phyloP scores from a whole-genome alignment of 2,888 invertebrate genomes.

The Pinctada fucata region DNA sequence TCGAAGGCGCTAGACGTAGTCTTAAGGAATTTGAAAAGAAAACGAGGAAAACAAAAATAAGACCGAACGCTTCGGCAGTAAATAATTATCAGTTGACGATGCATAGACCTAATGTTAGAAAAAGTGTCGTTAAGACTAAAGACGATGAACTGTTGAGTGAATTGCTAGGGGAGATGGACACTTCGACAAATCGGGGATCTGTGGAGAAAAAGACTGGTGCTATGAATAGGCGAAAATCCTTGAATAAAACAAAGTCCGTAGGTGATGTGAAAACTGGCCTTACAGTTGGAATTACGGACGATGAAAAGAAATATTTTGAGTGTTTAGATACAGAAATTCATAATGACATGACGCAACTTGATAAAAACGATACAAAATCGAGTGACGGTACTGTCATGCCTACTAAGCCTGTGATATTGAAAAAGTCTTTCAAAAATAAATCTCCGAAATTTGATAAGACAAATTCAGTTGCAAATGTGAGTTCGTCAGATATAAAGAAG shows the following conservation, averaged over 20 bases:
- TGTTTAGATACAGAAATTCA: constrained; percentile 35
- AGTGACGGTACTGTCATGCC: neutral
- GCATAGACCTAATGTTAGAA: constrained; percentile 10
- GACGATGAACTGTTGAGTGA: constrained; percentile 59
- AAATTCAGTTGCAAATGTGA: neutral
- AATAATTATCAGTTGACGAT: constrained; percentile 28
- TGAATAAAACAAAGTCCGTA: neutral
- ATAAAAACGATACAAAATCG: neutral
- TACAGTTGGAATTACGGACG: constrained; percentile 27
- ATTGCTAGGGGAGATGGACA: constrained; percentile 56
- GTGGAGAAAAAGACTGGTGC: neutral
- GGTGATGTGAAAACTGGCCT: neutral
- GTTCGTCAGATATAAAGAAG: neutral
- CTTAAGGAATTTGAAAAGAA: neutral
- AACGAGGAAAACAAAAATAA: constrained; percentile 4
- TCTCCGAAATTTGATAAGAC: neutral
- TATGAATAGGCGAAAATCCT: constrained; percentile 15
- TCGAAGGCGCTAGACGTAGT: constrained; percentile 1
- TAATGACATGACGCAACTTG: neutral
- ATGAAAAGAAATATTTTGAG: constrained; percentile 33
- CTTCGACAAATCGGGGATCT: constrained; percentile 2
- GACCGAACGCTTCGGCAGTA: constrained; percentile 17
- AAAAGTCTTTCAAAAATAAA: neutral
- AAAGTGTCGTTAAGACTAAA: constrained; percentile 9
- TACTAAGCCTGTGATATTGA: too few relatives aligned